A percentile compares a stretch with the other conserved stretches of the same genome.
These are phyloP conservation scores for Podabrus alpinus DNA, from an alignment of 2,888 invertebrate species.

Conservation along the genomic window DNA sequence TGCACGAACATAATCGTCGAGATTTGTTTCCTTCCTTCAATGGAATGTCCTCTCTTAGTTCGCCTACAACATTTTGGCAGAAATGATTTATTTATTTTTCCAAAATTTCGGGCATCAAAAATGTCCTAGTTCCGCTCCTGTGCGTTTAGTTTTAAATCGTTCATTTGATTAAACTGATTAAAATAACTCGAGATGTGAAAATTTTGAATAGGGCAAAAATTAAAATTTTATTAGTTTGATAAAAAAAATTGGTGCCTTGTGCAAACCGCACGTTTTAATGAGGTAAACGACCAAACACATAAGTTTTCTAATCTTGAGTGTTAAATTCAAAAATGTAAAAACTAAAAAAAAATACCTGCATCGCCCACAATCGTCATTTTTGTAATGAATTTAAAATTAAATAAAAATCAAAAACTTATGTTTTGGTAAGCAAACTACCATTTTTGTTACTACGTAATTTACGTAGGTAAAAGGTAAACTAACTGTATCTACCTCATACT, in stretches of 20 bases:
- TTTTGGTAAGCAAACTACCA: background rate
- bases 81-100: background rate
- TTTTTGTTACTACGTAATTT: background rate
- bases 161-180: background rate
- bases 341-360: slow-evolving; percentile 3
- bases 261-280: too few relatives aligned
- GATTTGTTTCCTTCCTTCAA: slow-evolving; percentile 54
- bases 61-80: slow-evolving; percentile 44
- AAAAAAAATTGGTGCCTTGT: too few relatives aligned
- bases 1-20: slow-evolving; percentile 43
- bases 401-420: background rate
- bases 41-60: slow-evolving; percentile 64
- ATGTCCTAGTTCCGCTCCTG: background rate
- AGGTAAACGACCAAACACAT: too few relatives aligned
- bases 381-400: background rate
- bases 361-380: slow-evolving; percentile 10
- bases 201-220: background rate
- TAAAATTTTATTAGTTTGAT: too few relatives aligned
- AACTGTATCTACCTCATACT: slow-evolving; percentile 6
- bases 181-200: background rate
- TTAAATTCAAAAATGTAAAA: background rate
- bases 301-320: background rate
- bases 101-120: background rate
- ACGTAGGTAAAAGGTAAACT: slow-evolving; percentile 5
- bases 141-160: background rate